These are phyloP conservation scores for Andrena chrysosceles DNA, from an alignment of 2,888 invertebrate genomes.

Conservation along the genomic window DNA sequence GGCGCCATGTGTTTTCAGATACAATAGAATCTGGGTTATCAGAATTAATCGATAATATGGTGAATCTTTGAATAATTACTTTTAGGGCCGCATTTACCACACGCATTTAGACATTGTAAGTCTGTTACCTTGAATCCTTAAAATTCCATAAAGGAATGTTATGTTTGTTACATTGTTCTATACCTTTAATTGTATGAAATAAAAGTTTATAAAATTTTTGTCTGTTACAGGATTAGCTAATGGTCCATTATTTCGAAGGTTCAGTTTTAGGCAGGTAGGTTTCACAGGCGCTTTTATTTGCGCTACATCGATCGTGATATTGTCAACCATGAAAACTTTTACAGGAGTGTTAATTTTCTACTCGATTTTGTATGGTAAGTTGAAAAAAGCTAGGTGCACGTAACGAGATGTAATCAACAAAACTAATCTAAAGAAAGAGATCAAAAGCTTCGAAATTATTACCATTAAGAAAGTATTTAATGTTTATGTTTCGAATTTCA, in stretches of 20 bases:
- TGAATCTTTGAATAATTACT: too few relatives aligned
- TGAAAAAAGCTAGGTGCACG: neutral
- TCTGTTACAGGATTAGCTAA: constrained; percentile 89
- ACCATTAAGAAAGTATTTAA: neutral
- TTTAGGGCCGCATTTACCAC: too few relatives aligned
- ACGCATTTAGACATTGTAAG: too few relatives aligned
- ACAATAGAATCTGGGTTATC: too few relatives aligned
- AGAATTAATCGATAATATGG: too few relatives aligned
- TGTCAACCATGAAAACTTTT: constrained; percentile 89
- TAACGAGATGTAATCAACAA: neutral
- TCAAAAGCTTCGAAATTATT: neutral
- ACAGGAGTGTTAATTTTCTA: constrained; percentile 88
- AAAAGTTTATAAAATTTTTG: neutral
- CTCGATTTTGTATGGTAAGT: constrained; percentile 89
- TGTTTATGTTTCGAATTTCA: constrained; percentile 75
- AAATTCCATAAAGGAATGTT: neutral
- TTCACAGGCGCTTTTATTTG: constrained; percentile 86
- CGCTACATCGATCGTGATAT: constrained; percentile 86
- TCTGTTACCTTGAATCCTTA: too few relatives aligned
- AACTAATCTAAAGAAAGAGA: neutral
- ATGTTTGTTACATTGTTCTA: neutral
- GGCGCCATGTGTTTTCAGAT: too few relatives aligned
- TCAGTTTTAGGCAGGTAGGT: constrained; percentile 89
- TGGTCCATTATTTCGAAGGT: constrained; percentile 88
- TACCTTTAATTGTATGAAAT: neutral